Evolutionary conservation across 2,113 vertebrate genomes (phyloP), one percentile per base, ranked within the genome.

Genomic region (Loxodonta africana): DNA sequence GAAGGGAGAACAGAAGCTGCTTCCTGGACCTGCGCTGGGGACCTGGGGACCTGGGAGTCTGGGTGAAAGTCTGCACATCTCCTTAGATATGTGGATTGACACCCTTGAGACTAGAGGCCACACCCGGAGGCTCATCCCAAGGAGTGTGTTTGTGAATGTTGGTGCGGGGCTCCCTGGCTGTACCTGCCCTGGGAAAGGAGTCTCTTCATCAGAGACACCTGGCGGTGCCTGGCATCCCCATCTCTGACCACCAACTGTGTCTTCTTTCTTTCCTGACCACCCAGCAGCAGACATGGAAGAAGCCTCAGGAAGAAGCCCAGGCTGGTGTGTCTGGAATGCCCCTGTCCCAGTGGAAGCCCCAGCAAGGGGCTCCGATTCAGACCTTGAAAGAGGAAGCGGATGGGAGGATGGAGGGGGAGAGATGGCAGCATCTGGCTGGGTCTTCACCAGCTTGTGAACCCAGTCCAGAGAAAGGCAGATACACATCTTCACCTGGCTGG

Each of bases 391-490:
- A 90, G 30, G 51, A 84, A 6, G 21, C 23, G 41, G 48, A 25
- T 4, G 26, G 44, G 93, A 60, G 51, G 51, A 21, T 37, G 88
- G 57, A 41, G 82, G 37, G 26, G n/a, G 26, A 44, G 6, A 33
- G 9, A 30, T 51, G 88, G 73, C 21, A 57, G 85, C 12, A 12
- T 65, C 21, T 30, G 4, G 69, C 28, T 63, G 21, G 41, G 53
- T 51, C 23, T 82, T 67, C 23, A 23, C 37, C 69, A 41, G 83
- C 60, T 73, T 88, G 37, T 80, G 60, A 91, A 41, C 20, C 60
- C 10, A 41, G 78, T 26, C 71, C 63, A 65, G 95, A 84, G 78
- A 88, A 48, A 67, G 88, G 37, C 28, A 86, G 86, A 69, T 60
- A 67, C 12, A 28, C 48, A 76, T 92, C 89, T 94, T 41, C 2